These are phyloP conservation scores for Dasyprocta punctata DNA, from an alignment of 2,113 vertebrate genomes.

Conservation along the genomic window DNA sequence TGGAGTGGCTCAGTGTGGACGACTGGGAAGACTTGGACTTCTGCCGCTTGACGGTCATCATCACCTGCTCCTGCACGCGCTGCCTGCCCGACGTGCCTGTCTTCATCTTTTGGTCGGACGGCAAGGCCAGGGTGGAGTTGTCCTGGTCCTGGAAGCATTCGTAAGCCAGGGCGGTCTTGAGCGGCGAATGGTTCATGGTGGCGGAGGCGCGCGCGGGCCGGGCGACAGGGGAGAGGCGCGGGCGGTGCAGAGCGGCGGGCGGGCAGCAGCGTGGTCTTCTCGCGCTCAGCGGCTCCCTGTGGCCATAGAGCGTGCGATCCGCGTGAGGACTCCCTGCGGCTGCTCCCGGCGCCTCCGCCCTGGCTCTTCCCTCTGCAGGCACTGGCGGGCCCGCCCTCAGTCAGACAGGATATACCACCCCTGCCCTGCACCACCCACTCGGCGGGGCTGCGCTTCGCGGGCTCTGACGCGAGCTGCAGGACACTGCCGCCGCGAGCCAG, in stretches of 20 bases:
- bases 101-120: slow-evolving; percentile 88
- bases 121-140: slow-evolving; percentile 89
- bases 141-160: slow-evolving; percentile 88
- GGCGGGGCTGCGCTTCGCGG: neutral
- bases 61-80: slow-evolving; percentile 89
- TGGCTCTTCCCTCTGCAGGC: slow-evolving; percentile 68
- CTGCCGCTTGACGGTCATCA: slow-evolving; percentile 89
- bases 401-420: slow-evolving; percentile 88
- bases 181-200: slow-evolving; percentile 81
- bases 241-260: neutral
- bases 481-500: neutral
- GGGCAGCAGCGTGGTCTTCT: neutral
- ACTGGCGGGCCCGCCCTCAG: slow-evolving; percentile 87
- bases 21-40: slow-evolving; percentile 86
- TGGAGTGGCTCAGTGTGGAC: slow-evolving; percentile 85
- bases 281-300: slow-evolving; percentile 61
- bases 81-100: slow-evolving; percentile 87
- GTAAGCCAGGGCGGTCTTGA: slow-evolving; percentile 88
- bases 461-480: neutral
- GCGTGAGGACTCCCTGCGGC: slow-evolving; percentile 54
- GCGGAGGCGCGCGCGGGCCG: slow-evolving; percentile 32
- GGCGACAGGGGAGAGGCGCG: neutral
- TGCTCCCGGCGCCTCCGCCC: slow-evolving; percentile 76
- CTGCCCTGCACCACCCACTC: slow-evolving; percentile 86
- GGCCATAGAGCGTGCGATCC: slow-evolving; percentile 57